Percentiles rank a stretch among this genome's conserved stretches.
Evolutionary conservation across 2,113 vertebrate genomes (phyloP).

Genomic region (Corvus hawaiiensis): DNA sequence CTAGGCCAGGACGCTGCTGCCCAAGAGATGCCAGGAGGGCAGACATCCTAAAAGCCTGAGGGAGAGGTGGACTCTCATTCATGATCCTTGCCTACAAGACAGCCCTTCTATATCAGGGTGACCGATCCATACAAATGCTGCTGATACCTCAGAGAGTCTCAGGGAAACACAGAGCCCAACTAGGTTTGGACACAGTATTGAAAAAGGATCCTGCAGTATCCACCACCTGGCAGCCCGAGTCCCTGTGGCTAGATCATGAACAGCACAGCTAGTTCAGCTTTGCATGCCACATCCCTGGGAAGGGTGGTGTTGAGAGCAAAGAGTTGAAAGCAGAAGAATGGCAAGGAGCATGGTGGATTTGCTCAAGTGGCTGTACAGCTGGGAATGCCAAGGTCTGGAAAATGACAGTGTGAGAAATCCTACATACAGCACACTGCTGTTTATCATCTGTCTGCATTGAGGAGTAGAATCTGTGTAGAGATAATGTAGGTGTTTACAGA

Average conservation of each 20-base stretch:
- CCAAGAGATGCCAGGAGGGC: not conserved
- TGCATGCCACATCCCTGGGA: not conserved
- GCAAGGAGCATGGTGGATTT: not conserved
- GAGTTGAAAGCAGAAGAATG: not conserved
- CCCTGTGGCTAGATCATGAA: not conserved
- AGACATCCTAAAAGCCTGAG: not conserved
- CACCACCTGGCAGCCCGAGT: not conserved
- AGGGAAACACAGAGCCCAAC: accelerated
- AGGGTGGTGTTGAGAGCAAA: not conserved
- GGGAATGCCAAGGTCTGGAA: not conserved
- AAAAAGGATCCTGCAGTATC: not conserved
- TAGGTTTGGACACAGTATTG: not conserved
- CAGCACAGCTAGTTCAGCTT: not conserved
- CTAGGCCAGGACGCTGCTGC: not conserved
- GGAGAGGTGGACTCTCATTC: not conserved
- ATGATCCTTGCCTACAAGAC: not conserved
- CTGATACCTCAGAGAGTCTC: not conserved
- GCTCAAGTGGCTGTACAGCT: not conserved
- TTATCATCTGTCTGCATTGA: not conserved
- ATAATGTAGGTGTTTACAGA: accelerated
- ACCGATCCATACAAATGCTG: not conserved
- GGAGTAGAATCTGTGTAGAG: too few species aligned
- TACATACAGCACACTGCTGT: not conserved
- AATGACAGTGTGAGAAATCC: not conserved
- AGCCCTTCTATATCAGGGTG: not conserved